phyloP scores from a whole-genome alignment of 2,797 vertebrate genomes.

The Okamejei kenojei region DNA sequence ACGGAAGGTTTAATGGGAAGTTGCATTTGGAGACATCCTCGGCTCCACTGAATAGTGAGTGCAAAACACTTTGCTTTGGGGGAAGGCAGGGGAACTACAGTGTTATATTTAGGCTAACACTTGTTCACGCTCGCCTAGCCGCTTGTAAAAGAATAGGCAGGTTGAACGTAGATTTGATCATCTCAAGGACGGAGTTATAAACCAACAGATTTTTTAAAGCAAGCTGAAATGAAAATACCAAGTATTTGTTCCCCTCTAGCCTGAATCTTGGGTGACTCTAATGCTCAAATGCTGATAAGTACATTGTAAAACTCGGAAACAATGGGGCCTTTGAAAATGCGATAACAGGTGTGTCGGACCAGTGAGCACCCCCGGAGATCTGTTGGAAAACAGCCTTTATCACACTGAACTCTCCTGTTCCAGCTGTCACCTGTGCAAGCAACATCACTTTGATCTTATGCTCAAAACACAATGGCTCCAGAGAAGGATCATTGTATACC shows the following conservation, averaged over 20 bases:
- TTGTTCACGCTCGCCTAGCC: background rate
- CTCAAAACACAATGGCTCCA: background rate
- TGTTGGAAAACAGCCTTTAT: conserved; percentile 22
- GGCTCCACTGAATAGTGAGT: background rate
- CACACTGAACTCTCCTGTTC: background rate
- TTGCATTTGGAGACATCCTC: background rate
- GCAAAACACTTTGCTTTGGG: conserved; percentile 17
- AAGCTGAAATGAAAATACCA: background rate
- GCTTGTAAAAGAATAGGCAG: too few species aligned
- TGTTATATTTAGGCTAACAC: background rate
- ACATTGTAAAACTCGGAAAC: background rate
- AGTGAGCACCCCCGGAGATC: too few species aligned
- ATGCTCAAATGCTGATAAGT: background rate
- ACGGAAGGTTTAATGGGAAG: background rate
- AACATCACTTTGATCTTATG: conserved; percentile 4
- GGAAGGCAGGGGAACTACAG: background rate
- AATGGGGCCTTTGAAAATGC: conserved; percentile 6
- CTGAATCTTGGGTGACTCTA: background rate
- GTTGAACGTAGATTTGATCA: background rate
- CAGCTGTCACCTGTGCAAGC: conserved; percentile 28
- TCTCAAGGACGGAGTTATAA: background rate
- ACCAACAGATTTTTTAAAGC: background rate
- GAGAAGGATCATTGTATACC: background rate
- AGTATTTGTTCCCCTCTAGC: background rate
- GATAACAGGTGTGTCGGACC: conserved; percentile 12